A percentile compares a stretch with the other conserved stretches of the same genome.
These are phyloP conservation scores for Cladopsammia gracilis DNA, from an alignment of 64 coral and sea anemone species.

Conservation along the genomic window DNA sequence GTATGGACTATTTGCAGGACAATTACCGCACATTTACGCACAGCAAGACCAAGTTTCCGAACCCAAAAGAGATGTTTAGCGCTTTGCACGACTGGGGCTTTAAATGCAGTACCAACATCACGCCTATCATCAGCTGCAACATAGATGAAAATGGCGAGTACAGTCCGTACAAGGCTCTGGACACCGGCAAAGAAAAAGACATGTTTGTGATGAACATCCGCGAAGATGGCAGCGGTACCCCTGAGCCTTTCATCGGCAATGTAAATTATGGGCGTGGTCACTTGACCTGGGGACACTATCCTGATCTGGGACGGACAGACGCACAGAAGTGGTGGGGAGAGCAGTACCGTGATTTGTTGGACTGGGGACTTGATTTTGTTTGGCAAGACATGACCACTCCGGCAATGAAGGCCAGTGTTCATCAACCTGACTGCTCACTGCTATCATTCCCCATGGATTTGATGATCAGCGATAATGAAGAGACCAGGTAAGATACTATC, in stretches of 20 bases:
- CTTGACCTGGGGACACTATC: conserved; percentile 84
- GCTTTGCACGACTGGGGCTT: conserved; percentile 80
- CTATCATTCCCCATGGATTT: conserved; percentile 87
- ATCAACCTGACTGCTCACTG: conserved; percentile 67
- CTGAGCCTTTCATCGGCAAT: conserved; percentile 71
- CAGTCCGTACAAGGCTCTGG: conserved; percentile 79
- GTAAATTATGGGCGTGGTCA: conserved; percentile 88
- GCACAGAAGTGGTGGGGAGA: conserved; percentile 87
- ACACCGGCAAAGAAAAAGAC: conserved; percentile 52
- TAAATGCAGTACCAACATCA: conserved; percentile 80
- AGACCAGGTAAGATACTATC: conserved; percentile 46
- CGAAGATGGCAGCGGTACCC: conserved; percentile 74
- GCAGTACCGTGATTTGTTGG: conserved; percentile 81
- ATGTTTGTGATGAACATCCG: conserved; percentile 74
- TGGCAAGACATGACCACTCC: conserved; percentile 93
- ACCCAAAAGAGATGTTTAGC: conserved; percentile 85
- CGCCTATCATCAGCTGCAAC: conserved; percentile 81
- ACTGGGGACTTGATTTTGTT: conserved; percentile 84
- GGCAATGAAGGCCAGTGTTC: conserved; percentile 85
- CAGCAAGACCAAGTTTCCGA: conserved; percentile 79
- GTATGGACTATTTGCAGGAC: conserved; percentile 47
- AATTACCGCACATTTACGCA: conserved; percentile 87
- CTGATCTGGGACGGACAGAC: conserved; percentile 73
- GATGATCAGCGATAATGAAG: conserved; percentile 82
- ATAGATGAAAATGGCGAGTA: conserved; percentile 63